Evolutionary conservation across 2,888 invertebrate genomes (phyloP).

Genomic region (Mesorhabditis spiculigera): DNA sequence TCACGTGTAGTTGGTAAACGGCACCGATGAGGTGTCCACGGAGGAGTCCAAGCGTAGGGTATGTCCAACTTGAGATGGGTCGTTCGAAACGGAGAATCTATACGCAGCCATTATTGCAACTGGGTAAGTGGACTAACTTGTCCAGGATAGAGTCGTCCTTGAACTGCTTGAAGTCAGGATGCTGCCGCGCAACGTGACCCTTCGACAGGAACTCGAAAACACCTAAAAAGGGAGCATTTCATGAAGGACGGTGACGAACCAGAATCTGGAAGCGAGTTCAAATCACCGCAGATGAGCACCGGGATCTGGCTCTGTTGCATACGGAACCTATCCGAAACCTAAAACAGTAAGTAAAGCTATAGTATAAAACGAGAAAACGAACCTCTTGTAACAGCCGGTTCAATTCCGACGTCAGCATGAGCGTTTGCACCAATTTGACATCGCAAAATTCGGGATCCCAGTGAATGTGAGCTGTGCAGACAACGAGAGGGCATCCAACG

Average conservation of each 20-base stretch:
- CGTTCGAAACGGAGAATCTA: conserved; percentile 17
- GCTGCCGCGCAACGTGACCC: conserved; percentile 83
- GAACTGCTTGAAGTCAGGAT: conserved; percentile 92
- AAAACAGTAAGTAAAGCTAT: conserved; percentile 60
- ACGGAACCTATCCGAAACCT: conserved; percentile 71
- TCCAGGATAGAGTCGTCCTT: conserved; percentile 47
- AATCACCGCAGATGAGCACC: conserved; percentile 89
- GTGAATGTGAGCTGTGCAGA: conserved; percentile 97
- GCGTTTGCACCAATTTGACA: conserved; percentile 96
- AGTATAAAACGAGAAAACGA: neutral
- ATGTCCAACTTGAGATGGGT: conserved; percentile 73
- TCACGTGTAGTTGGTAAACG: conserved; percentile 96
- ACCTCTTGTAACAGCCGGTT: conserved; percentile 78
- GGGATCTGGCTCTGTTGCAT: conserved; percentile 76
- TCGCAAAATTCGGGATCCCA: conserved; percentile 99
- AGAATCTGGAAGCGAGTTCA: conserved; percentile 95
- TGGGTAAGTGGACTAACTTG: conserved; percentile 19
- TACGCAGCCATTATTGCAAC: neutral
- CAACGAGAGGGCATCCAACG: conserved; percentile 79
- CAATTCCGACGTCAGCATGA: conserved; percentile 95
- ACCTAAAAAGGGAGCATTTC: conserved; percentile 66
- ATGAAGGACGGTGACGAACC: conserved; percentile 63
- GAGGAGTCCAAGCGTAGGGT: conserved; percentile 91
- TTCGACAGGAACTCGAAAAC: conserved; percentile 91
- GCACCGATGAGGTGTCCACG: conserved; percentile 91